Conservation (phyloP, 2,888 invertebrate species). For the Poecilobothrus nobilitatus region DNA sequence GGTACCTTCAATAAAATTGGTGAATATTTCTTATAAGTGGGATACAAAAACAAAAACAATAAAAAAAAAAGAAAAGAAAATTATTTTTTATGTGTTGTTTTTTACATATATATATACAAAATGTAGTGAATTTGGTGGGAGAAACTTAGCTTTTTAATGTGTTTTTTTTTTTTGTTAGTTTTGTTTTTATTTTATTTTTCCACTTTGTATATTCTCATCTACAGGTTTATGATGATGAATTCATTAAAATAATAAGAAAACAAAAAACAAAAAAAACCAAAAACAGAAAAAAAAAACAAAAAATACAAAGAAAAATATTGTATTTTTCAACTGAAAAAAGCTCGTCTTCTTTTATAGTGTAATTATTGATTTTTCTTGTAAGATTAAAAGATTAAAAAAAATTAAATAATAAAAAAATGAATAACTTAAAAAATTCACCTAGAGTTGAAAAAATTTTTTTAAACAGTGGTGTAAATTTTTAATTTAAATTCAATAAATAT, state of each 20-base stretch:
- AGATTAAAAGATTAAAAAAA: background rate
- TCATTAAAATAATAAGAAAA: background rate
- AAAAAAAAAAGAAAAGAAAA: too few relatives aligned
- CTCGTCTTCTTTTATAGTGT: conserved; percentile 3
- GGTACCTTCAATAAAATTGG: background rate
- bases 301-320: background rate
- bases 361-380: conserved; percentile 5
- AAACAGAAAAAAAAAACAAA: background rate
- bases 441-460: background rate
- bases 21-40: background rate
- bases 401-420: background rate
- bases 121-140: background rate
- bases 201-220: background rate
- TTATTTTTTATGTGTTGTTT: too few relatives aligned
- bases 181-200: background rate
- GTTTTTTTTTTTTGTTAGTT: background rate
- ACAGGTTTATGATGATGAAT: conserved; percentile 6
- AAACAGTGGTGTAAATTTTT: too few relatives aligned
- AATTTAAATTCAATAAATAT: too few relatives aligned
- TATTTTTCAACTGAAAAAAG: background rate
- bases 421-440: background rate
- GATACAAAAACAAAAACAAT: background rate
- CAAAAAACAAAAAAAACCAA: background rate
- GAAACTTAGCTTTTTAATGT: background rate
- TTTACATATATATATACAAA: background rate